Evolutionary conservation across 2,113 vertebrate species (phyloP).

Genomic region (Poeciliopsis retropinna): DNA sequence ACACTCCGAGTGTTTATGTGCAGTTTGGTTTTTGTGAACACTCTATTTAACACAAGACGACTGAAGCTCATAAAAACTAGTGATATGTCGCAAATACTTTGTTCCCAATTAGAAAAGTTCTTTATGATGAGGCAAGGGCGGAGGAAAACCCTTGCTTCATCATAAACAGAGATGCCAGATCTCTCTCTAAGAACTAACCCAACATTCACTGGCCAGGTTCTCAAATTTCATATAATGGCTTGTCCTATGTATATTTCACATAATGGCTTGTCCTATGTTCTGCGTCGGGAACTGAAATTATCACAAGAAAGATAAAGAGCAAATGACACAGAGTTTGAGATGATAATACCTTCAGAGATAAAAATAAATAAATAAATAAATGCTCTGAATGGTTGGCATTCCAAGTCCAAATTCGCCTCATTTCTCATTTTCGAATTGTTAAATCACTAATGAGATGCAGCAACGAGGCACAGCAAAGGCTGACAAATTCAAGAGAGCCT

Average conservation of each 20-base stretch:
- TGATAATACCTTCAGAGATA: constrained; percentile 6
- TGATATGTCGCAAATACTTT: not conserved
- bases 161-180: constrained; percentile 8
- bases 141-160: not conserved
- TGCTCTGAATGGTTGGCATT: constrained; percentile 24
- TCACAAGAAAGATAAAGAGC: constrained; percentile 51
- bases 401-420: constrained; percentile 3
- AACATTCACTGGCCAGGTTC: constrained; percentile 44
- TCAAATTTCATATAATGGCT: constrained; percentile 58
- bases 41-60: not conserved
- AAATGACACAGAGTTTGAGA: constrained; percentile 23
- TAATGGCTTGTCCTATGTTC: constrained; percentile 49
- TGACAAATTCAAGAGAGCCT: no score
- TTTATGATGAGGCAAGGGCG: not conserved
- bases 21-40: not conserved
- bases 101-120: not conserved
- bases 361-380: not conserved
- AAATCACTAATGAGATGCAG: constrained; percentile 5
- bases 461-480: not conserved
- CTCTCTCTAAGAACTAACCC: constrained; percentile 21
- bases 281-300: constrained; percentile 61
- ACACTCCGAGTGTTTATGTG: constrained; percentile 12
- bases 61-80: not conserved
- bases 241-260: constrained; percentile 47
- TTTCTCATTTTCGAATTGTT: constrained; percentile 6